A percentile compares a stretch with the other conserved stretches of the same genome.
phyloP scores from a whole-genome alignment of 2,113 vertebrate species.

The Cyphomyrus discorhynchus region DNA sequence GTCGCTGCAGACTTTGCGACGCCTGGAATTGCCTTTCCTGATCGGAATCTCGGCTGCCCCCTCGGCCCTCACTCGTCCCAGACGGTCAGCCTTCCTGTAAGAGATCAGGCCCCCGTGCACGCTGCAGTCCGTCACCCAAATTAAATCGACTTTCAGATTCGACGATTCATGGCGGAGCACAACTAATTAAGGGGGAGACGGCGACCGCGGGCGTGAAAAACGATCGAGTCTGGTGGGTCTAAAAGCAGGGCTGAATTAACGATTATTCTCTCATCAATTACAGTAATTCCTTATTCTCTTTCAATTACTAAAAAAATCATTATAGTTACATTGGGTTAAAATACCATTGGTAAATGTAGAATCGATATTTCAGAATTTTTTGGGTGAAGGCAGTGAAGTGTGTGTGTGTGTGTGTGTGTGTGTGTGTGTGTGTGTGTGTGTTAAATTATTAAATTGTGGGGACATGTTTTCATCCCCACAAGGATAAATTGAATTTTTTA shows the following conservation, averaged over 20 bases:
- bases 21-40: background rate
- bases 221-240: slow-evolving; percentile 11
- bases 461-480: background rate
- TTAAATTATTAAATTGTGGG: background rate
- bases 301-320: slow-evolving; percentile 12
- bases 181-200: slow-evolving; percentile 7
- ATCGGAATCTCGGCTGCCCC: background rate
- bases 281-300: slow-evolving; percentile 10
- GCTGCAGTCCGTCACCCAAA: slow-evolving; percentile 1
- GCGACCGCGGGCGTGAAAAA: slow-evolving; percentile 2
- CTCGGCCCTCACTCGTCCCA: background rate
- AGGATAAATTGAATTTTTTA: background rate
- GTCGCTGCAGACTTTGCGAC: background rate
- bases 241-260: slow-evolving; percentile 5
- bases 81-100: background rate
- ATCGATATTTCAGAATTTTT: background rate
- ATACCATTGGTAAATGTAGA: slow-evolving; percentile 1
- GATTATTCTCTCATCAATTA: slow-evolving; percentile 3
- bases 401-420: background rate
- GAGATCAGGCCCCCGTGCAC: background rate
- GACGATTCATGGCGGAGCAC: background rate
- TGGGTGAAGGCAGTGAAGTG: background rate
- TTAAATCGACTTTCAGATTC: slow-evolving; percentile 8
- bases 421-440: background rate
- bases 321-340: background rate